Evolutionary conservation across 2,888 invertebrate genomes (phyloP), one percentile per base, ranked within the genome.

Genomic region (Ormyrus pomaceus): DNA sequence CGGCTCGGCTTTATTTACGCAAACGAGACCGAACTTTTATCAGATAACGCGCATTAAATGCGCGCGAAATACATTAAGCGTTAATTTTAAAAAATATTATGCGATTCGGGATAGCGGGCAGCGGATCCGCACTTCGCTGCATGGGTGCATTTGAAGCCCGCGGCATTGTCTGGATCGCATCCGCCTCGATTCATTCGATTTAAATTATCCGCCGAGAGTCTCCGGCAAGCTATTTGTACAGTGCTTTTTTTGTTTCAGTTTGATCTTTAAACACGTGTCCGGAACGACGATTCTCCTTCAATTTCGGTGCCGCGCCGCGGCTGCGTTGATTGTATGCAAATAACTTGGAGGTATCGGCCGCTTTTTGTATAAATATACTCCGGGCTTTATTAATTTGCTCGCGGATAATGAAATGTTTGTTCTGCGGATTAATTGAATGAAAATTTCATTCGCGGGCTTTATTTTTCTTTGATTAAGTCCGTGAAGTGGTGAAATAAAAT

Each of bases 131-230:
- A 34, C 34, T 4, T 83, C 81, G 68, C 82, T 79, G n/a, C n/a
- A n/a, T n/a, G 84, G 82, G 84, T 84, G 83, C 79, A 19, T n/a
- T 83, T 83, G 84, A 84, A 84, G 82, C 81, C 79, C 79, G 80
- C 81, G 83, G 84, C 83, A 70, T 77, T 79, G 13, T 64, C 62
- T 78, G 82, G 83, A 86, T 84, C 84, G 83, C 82, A 82, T 83
- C 77, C 81, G 82, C 82, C 81, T 82, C 83, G 83, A 83, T 84
- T 83, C 83, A 81, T 83, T 85, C 84, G 83, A 86, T 86, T 86
- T 86, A 86, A 87, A 85, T 86, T 86, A 86, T 87, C 84, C 83
- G 83, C 79, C 84, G 7, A 10, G 13, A 13, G 7, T 79, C 84
- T 69, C 53, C 64, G 75, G 75, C 72, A 55, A 56, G 45, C 71